These are phyloP conservation scores for Drosophila mimetica DNA, from an alignment of 2,888 invertebrate species.

Conservation along the genomic window DNA sequence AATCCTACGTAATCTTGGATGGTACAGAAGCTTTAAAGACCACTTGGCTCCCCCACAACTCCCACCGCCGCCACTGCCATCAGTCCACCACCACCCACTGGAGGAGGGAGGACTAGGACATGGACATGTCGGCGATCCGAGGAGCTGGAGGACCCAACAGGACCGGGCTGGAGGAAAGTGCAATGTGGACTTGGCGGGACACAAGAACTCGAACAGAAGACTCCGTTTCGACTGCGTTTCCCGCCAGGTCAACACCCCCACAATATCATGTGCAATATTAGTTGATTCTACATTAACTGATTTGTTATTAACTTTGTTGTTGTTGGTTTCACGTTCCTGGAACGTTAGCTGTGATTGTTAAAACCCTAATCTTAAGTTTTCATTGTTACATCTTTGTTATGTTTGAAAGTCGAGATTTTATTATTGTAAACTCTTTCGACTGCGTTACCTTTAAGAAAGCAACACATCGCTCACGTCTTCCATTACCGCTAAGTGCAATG, in stretches of 20 bases:
- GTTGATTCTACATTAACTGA: conserved; percentile 15
- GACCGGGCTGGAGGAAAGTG: conserved; percentile 51
- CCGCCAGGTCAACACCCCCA: conserved; percentile 41
- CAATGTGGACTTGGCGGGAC: conserved; percentile 39
- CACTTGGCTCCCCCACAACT: conserved; percentile 26
- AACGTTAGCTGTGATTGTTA: conserved; percentile 41
- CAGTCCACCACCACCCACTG: conserved; percentile 1
- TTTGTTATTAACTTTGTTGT: conserved; percentile 11
- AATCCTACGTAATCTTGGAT: conserved; percentile 35
- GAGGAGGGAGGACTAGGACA: conserved; percentile 1
- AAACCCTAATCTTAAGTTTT: neutral
- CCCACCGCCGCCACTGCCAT: neutral
- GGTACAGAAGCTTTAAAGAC: conserved; percentile 48
- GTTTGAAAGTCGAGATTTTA: conserved; percentile 8
- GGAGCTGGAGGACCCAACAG: conserved; percentile 30
- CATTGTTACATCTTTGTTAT: conserved; percentile 17
- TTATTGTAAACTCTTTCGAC: conserved; percentile 24
- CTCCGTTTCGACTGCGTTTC: conserved; percentile 17
- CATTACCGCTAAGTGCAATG: conserved; percentile 38
- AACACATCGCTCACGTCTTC: conserved; percentile 52
- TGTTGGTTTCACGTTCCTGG: conserved; percentile 25
- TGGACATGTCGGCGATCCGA: neutral
- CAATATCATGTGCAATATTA: conserved; percentile 38
- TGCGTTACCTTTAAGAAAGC: conserved; percentile 30
- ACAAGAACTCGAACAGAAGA: conserved; percentile 11